Base-by-base conservation (phyloP, 2,888 invertebrate species). In the Caenorhabditis macrosperma region DNA sequence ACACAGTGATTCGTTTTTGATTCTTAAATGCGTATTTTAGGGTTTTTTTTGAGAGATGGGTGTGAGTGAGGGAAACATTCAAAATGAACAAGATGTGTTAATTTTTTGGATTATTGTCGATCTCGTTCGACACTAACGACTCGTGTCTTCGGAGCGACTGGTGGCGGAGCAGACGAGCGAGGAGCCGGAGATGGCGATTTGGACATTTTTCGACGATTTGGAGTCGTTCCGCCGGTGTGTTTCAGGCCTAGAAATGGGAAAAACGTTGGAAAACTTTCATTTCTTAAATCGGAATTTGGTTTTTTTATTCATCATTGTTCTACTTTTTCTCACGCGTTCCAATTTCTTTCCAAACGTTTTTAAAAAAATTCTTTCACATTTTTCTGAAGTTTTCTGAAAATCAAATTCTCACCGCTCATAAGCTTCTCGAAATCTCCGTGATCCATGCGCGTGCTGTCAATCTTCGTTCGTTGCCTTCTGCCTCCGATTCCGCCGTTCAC, bases 361-460 rank as follows among this genome's bases (percentile, higher is more conserved):
- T 15, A 24, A 22, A 30, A 63, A 46, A 20, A 44, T 44, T 28
- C 17, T 5, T 35, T 6, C 20, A 6, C 48, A 33, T 48, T 33
- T 22, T 15, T n/a, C n/a, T n/a, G n/a, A n/a, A 1, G 10, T 12
- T 12, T 52, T 15, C 28, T 15, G 9, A 24, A 28, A 28, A 1
- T 28, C 12, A 24, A 28, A 7, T 17, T 24, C 57, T 46, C 26
- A 86, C 87, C 86, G 64, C 67, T 87, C 86, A 88, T 87, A 20
- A 88, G 72, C 17, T 86, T 78, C 67, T 89, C 89, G 30, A 89
- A 89, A 61, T 89, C 89, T 52, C 89, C 89, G 63, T 89, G 88
- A 55, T 84, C 86, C 59, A 89, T 85, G 66, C 86, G 82, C 38
- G 83, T 84, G 35, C 85, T 88, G 50, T 88, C 87, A 17, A 87